Evolutionary conservation across 2,888 invertebrate genomes (phyloP).

Genomic region (Sericinus montela): DNA sequence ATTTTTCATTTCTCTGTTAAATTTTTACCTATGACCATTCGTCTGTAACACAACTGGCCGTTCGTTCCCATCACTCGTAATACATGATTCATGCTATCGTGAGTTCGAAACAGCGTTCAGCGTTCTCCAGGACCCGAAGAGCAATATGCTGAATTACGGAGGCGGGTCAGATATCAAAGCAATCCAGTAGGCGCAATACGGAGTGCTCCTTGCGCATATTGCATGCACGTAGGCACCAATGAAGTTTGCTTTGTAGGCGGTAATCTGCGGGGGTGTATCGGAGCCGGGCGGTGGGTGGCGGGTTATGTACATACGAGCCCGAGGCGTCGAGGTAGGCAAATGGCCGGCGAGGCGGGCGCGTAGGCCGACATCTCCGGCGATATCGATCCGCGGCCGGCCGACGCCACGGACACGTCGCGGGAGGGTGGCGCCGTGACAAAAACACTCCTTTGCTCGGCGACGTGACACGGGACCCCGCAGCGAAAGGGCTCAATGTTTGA

Average conservation of each 20-base stretch:
- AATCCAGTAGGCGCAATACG: constrained; percentile 66
- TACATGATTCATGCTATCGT: constrained; percentile 51
- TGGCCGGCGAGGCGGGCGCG: constrained; percentile 74
- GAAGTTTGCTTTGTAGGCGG: constrained; percentile 79
- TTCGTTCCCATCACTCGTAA: constrained; percentile 35
- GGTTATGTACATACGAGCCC: constrained; percentile 77
- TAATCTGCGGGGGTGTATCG: constrained; percentile 76
- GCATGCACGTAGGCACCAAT: constrained; percentile 79
- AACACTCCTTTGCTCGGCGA: constrained; percentile 74
- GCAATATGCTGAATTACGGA: constrained; percentile 29
- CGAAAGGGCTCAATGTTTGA: constrained; percentile 14
- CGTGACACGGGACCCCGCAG: constrained; percentile 33
- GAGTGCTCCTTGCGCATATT: constrained; percentile 76
- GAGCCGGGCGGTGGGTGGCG: constrained; percentile 65
- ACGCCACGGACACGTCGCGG: constrained; percentile 61
- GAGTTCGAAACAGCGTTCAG: constrained; percentile 39
- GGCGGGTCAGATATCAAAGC: constrained; percentile 67
- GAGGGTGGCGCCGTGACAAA: constrained; percentile 50
- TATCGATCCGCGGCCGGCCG: constrained; percentile 73
- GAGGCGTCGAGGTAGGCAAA: constrained; percentile 79
- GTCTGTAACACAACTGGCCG: neutral
- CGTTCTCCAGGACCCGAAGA: constrained; percentile 51
- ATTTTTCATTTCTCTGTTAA: neutral
- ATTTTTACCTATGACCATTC: neutral
- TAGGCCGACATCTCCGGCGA: constrained; percentile 75